These are phyloP conservation scores for Rhinoptilus africanus DNA, from an alignment of 2,113 vertebrate species.

Conservation along the genomic window DNA sequence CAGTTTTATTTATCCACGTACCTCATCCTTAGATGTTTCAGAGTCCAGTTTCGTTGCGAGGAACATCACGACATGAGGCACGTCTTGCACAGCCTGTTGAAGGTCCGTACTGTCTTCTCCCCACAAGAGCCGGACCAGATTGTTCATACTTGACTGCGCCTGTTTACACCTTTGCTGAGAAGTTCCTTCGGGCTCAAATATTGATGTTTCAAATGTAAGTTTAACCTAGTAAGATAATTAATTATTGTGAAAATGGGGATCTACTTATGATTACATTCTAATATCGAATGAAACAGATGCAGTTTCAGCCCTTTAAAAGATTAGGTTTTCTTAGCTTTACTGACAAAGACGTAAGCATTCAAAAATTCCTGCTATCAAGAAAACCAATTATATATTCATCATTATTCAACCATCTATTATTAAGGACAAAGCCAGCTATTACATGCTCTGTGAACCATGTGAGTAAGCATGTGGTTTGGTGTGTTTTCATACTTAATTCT, in stretches of 20 bases:
- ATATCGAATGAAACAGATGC: background rate
- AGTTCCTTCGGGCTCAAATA: constrained; percentile 56
- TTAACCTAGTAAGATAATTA: constrained; percentile 80
- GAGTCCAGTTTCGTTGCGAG: constrained; percentile 88
- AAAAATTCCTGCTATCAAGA: constrained; percentile 13
- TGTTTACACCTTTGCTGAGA: constrained; percentile 49
- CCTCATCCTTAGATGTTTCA: constrained; percentile 84
- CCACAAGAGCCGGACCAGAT: constrained; percentile 86
- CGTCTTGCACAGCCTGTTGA: constrained; percentile 76
- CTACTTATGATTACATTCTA: background rate
- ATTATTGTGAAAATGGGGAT: background rate
- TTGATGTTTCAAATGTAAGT: constrained; percentile 87
- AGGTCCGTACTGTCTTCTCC: constrained; percentile 76
- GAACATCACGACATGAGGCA: constrained; percentile 89
- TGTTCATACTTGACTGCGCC: constrained; percentile 72
- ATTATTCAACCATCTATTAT: background rate
- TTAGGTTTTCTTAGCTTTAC: background rate
- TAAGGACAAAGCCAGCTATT: constrained; percentile 40
- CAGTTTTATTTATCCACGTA: constrained; percentile 59
- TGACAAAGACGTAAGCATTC: background rate
- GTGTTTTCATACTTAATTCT: constrained; percentile 27
- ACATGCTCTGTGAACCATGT: background rate
- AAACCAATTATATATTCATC: background rate
- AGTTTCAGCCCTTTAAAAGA: background rate
- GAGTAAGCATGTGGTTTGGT: constrained; percentile 50